Base-by-base conservation (phyloP, 2,113 vertebrate species). In the Burhinus oedicnemus region DNA sequence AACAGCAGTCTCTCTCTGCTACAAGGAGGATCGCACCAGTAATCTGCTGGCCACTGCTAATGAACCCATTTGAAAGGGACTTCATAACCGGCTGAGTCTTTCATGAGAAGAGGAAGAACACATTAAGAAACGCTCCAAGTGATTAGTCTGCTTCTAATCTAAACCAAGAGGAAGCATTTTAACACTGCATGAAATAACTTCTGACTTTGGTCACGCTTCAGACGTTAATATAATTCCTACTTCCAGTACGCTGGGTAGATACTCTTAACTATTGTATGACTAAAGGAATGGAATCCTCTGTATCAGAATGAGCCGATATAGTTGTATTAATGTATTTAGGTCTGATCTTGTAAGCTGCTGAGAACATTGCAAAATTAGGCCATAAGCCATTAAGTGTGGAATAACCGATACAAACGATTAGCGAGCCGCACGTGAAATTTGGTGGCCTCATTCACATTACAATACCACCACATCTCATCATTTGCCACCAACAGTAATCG, bases 141-240 rank as follows among this genome's bases (percentile, higher is more conserved):
- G 38, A 90, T 92, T 62, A 94, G 72, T 30, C 62, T 77, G 75
- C 62, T 78, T 42, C 88, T 85, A 29, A 90, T 64, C 83, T 83
- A 36, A 72, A 90, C 8, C 22, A 18, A 51, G 80, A 74, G 80
- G 80, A 84, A 87, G 57, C 42, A 52, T 71, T 91, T 84, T 62
- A 92, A 82, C 74, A 12, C 74, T 42, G 87, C 84, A 62, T 49
- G 87, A 91, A 94, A 77, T 82, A 94, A 96, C 65, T 90, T 8
- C 45, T 68, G 87, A 65, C 91, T 87, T 7, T 11, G 60, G 87
- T 78, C 95, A 92, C 3, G 23, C 94, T 91, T 51, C 42, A 70
- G 80, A n/a, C 60, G 45, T 58, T 25, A 74, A 74, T 47, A 8
- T 27, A 68, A 83, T 78, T 92, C 81, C 55, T 9, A 8, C 49